Evolutionary conservation across 2,797 vertebrate species (phyloP), one percentile per base, ranked within the genome.

Genomic region (Carcharodon carcharias): DNA sequence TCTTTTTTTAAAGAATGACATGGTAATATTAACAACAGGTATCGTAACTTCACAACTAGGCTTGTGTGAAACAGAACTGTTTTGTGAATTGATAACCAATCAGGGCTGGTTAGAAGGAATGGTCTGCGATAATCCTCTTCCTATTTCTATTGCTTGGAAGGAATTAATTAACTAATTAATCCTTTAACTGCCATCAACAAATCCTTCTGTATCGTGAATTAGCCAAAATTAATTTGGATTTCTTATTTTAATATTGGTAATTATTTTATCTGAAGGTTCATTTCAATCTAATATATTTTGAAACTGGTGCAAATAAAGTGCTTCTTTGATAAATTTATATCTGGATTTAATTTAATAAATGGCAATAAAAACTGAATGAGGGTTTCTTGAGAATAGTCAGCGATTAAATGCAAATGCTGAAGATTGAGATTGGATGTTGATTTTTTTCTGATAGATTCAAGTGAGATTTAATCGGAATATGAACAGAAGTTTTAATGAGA

Each of bases 11-110:
- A 91, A 91, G 58, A 92, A 65, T 18, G 40, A 92, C 61, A 65
- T 92, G 16, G 35, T 65, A 92, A 67, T 61, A 6, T 61, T 91
- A 91, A 91, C 61, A 91, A 61, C 21, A 45, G 91, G 63, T 21
- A 67, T 93, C 28, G 18, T 67, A 65, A 93, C 61, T 65, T 40
- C 2, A 5, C 21, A 65, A 23, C n/a, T 26, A 93, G 18, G 63
- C 61, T 93, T 21, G 21, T 93, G 91, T 67, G 91, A 65, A 93
- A 40, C 89, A 92, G 91, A 93, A 65, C 91, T 40, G 61, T 23
- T 93, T n/a, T 21, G 18, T 63, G 18, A 67, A 93, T 93, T 40
- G 8, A 26, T 67, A 93, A 67, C 45, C 80, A 85, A 23, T 63
- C 89, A 92, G 61, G 1, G 31, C 45, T 58, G 50, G 94, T 67